Evolutionary conservation across 2,888 invertebrate species (phyloP).

Genomic region (Aspidiotus destructor): DNA sequence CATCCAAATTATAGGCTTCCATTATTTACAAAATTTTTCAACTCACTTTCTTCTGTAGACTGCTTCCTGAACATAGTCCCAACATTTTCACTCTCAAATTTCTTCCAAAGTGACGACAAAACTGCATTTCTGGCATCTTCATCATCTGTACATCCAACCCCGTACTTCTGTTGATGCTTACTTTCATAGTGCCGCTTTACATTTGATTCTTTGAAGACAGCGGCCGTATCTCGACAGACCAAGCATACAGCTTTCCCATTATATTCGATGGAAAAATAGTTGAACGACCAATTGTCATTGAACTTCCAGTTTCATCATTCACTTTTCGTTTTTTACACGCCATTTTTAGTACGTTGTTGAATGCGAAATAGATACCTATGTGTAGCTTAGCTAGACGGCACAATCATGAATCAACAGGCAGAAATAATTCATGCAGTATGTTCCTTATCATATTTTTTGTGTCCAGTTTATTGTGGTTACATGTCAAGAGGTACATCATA

Average conservation of each 20-base stretch:
- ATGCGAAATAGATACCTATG: too few species aligned
- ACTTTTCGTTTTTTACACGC: constrained; percentile 1
- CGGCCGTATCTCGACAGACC: background rate
- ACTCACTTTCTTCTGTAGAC: background rate
- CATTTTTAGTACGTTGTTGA: background rate
- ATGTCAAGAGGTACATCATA: too few species aligned
- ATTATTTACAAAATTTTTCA: too few species aligned
- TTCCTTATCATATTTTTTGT: too few species aligned
- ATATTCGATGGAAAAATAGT: constrained; percentile 6
- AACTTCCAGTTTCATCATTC: background rate
- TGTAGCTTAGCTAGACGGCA: too few species aligned
- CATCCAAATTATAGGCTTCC: too few species aligned
- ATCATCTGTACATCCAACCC: background rate
- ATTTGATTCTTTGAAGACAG: background rate
- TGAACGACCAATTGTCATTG: background rate
- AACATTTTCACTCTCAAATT: background rate
- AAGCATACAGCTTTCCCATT: background rate
- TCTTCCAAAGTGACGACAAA: background rate
- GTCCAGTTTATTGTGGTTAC: too few species aligned
- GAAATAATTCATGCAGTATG: too few species aligned
- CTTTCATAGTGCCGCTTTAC: background rate
- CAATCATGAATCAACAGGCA: too few species aligned
- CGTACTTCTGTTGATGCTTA: constrained; percentile 3
- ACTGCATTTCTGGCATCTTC: background rate
- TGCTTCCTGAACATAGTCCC: background rate